These are phyloP conservation scores for Thaumatotibia leucotreta DNA, from an alignment of 1,140 invertebrate genomes.

Conservation along the genomic window DNA sequence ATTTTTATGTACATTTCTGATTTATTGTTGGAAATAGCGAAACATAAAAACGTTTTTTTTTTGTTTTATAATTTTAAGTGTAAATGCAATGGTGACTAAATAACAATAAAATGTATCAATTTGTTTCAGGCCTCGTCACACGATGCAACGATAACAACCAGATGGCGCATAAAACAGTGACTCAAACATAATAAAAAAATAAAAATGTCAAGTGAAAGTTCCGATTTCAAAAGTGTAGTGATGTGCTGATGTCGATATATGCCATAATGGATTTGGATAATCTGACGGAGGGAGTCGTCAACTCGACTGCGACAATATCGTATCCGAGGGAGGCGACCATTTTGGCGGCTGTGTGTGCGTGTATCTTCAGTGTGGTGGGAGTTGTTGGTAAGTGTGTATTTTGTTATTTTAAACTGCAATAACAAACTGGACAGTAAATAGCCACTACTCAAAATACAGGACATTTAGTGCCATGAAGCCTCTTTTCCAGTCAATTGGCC, in stretches of 20 bases:
- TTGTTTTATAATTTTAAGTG: too few relatives aligned
- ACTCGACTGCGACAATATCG: slow-evolving; percentile 32
- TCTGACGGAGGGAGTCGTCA: slow-evolving; percentile 21
- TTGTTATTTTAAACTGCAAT: not conserved
- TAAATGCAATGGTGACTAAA: not conserved
- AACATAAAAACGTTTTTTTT: too few relatives aligned
- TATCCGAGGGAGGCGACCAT: slow-evolving; percentile 86
- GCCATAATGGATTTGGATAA: slow-evolving; percentile 21
- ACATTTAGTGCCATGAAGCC: too few relatives aligned
- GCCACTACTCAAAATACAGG: too few relatives aligned
- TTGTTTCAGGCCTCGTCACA: slow-evolving; percentile 19
- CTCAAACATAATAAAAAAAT: slow-evolving; percentile 13
- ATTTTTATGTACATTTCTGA: too few relatives aligned
- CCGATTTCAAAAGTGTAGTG: slow-evolving; percentile 24
- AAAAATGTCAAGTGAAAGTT: slow-evolving; percentile 24
- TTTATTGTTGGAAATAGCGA: too few relatives aligned
- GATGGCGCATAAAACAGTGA: slow-evolving; percentile 9
- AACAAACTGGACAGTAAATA: too few relatives aligned
- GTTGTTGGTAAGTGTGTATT: slow-evolving; percentile 80
- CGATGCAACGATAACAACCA: not conserved
- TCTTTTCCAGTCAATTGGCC: too few relatives aligned
- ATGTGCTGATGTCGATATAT: slow-evolving; percentile 19
- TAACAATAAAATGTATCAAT: not conserved
- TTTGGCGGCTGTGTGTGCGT: slow-evolving; percentile 85
- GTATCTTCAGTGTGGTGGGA: slow-evolving; percentile 87